A percentile compares a stretch with the other conserved stretches of the same genome.
These are phyloP conservation scores for Sporophila hypoxantha DNA, from an alignment of 2,113 vertebrate genomes.

Conservation along the genomic window DNA sequence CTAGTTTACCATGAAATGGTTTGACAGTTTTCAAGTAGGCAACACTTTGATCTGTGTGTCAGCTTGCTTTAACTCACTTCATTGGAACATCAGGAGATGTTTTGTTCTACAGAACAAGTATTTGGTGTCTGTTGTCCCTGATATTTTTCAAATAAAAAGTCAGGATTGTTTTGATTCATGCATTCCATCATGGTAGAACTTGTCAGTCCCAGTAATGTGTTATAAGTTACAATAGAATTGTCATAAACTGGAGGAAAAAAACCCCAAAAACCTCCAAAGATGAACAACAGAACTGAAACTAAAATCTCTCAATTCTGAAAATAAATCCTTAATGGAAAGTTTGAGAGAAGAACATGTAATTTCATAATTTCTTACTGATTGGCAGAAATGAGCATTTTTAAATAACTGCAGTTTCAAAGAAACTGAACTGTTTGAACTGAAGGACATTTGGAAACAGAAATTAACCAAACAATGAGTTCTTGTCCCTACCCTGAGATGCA, in stretches of 20 bases:
- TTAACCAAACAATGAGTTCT: background rate
- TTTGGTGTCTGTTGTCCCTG: background rate
- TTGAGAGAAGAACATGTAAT: background rate
- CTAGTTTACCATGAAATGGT: background rate
- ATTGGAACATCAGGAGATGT: background rate
- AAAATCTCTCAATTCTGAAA: background rate
- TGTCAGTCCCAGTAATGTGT: background rate
- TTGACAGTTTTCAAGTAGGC: constrained; percentile 38
- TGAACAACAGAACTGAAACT: background rate
- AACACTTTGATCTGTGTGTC: constrained; percentile 27
- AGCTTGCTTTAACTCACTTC: background rate
- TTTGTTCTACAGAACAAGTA: background rate
- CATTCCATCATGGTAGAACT: background rate
- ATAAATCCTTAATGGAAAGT: background rate
- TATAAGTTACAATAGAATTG: background rate
- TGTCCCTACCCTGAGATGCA: background rate
- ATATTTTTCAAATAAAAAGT: background rate
- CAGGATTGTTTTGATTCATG: background rate
- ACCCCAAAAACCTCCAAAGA: background rate
- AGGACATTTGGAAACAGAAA: background rate
- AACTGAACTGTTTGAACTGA: background rate
- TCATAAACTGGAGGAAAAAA: background rate
- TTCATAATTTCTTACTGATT: background rate
- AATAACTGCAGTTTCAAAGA: background rate
- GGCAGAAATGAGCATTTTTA: background rate